Evolutionary conservation across 2,888 invertebrate genomes (phyloP).

Genomic region (Nesidiocoris tenuis): DNA sequence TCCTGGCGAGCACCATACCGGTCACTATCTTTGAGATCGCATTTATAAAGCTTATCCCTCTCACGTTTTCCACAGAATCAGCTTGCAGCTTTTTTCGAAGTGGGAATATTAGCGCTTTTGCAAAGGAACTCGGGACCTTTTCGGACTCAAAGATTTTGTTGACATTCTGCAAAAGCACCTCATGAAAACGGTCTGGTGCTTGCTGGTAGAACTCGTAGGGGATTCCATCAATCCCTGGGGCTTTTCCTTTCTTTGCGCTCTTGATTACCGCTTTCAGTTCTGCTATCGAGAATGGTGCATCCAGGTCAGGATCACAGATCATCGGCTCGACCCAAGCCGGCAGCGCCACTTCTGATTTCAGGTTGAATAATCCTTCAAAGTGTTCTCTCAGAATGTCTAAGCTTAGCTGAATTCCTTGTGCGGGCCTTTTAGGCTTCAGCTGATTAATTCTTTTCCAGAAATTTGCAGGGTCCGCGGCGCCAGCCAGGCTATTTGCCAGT

Average conservation of each 20-base stretch:
- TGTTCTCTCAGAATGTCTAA: too few species aligned
- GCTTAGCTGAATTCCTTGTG: too few species aligned
- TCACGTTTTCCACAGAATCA: constrained; percentile 1
- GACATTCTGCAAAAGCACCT: constrained; percentile 9
- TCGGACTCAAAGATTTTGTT: constrained; percentile 27
- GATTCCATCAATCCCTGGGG: constrained; percentile 17
- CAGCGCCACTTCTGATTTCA: too few species aligned
- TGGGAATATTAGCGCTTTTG: constrained; percentile 20
- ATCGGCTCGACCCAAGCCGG: constrained; percentile 5
- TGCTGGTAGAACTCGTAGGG: constrained; percentile 31
- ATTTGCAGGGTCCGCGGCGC: too few species aligned
- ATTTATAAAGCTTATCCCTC: constrained; percentile 29
- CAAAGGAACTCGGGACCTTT: constrained; percentile 29
- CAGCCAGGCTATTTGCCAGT: too few species aligned
- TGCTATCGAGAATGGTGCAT: not conserved
- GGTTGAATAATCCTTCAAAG: too few species aligned
- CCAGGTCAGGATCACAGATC: not conserved
- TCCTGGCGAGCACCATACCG: not conserved
- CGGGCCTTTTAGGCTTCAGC: too few species aligned
- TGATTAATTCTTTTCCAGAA: too few species aligned
- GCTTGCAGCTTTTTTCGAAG: constrained; percentile 11
- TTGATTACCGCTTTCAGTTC: constrained; percentile 9
- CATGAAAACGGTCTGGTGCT: not conserved
- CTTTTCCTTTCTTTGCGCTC: not conserved
- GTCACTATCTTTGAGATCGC: constrained; percentile 10